phyloP scores from a whole-genome alignment of 2,888 invertebrate genomes.

The Rhimphoctona megacephalus region DNA sequence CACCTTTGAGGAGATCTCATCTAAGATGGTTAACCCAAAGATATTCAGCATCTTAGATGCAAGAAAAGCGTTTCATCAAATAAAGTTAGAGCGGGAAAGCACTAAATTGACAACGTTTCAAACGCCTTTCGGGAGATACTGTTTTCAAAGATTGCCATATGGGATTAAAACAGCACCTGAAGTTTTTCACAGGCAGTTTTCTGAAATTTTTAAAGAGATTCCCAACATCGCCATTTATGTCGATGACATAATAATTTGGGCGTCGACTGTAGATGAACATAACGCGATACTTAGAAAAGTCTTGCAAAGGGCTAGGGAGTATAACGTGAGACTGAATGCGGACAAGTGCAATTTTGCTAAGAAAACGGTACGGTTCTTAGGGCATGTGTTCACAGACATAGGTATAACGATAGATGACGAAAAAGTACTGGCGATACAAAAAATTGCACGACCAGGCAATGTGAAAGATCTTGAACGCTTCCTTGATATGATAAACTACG shows the following conservation, averaged over 20 bases:
- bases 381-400: conserved; percentile 43
- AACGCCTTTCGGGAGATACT: too few species aligned
- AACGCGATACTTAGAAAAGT: conserved; percentile 43
- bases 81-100: too few species aligned
- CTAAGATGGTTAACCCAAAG: too few species aligned
- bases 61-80: too few species aligned
- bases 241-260: conserved; percentile 66
- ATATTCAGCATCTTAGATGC: too few species aligned
- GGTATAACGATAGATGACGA: conserved; percentile 53
- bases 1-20: too few species aligned
- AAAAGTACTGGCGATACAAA: conserved; percentile 25
- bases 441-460: conserved; percentile 6
- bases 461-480: conserved; percentile 3
- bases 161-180: conserved; percentile 67
- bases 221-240: conserved; percentile 65
- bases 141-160: not conserved
- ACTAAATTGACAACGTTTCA: too few species aligned
- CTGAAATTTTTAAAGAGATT: conserved; percentile 55
- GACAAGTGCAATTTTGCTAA: conserved; percentile 54
- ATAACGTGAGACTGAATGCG: conserved; percentile 59
- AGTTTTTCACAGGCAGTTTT: conserved; percentile 63
- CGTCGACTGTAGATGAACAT: conserved; percentile 21
- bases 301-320: conserved; percentile 42
- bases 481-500: conserved; percentile 40
- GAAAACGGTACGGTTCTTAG: conserved; percentile 46